A percentile compares a stretch with the other conserved stretches of the same genome.
phyloP scores from a whole-genome alignment of 2,797 vertebrate genomes.

The Scomberomorus guttatus region DNA sequence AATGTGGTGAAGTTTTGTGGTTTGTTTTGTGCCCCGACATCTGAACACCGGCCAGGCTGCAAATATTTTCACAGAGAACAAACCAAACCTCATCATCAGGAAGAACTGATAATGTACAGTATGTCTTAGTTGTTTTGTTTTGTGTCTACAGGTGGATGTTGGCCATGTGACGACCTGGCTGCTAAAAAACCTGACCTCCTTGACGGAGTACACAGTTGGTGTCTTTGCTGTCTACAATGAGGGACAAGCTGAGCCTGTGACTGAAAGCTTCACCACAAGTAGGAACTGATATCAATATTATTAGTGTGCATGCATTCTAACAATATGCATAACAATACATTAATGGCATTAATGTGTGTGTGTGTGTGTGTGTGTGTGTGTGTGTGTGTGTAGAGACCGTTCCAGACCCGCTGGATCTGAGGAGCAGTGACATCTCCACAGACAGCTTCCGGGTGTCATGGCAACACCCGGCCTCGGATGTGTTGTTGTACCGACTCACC shows the following conservation, averaged over 20 bases:
- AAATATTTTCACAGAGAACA: too few relatives aligned
- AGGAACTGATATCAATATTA: slow-evolving; percentile 23
- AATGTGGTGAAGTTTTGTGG: too few relatives aligned
- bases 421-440: slow-evolving; percentile 87
- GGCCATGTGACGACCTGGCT: slow-evolving; percentile 86
- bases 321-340: too few relatives aligned
- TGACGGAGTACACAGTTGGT: slow-evolving; percentile 92
- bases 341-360: too few relatives aligned
- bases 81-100: too few relatives aligned
- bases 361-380: slow-evolving; percentile 11
- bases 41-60: too few relatives aligned
- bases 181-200: slow-evolving; percentile 89
- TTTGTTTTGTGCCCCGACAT: too few relatives aligned
- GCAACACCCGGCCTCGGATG: slow-evolving; percentile 88
- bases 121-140: too few relatives aligned
- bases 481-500: slow-evolving; percentile 89
- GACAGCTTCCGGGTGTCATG: slow-evolving; percentile 92
- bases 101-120: too few relatives aligned
- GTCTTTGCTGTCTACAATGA: slow-evolving; percentile 93
- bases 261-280: slow-evolving; percentile 93
- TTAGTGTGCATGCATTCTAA: neutral
- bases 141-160: slow-evolving; percentile 89
- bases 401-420: slow-evolving; percentile 88
- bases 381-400: slow-evolving; percentile 83
- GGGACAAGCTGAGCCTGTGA: slow-evolving; percentile 92